These are phyloP conservation scores for Tetranychus truncatus DNA, from an alignment of 2,888 invertebrate genomes.

Conservation along the genomic window DNA sequence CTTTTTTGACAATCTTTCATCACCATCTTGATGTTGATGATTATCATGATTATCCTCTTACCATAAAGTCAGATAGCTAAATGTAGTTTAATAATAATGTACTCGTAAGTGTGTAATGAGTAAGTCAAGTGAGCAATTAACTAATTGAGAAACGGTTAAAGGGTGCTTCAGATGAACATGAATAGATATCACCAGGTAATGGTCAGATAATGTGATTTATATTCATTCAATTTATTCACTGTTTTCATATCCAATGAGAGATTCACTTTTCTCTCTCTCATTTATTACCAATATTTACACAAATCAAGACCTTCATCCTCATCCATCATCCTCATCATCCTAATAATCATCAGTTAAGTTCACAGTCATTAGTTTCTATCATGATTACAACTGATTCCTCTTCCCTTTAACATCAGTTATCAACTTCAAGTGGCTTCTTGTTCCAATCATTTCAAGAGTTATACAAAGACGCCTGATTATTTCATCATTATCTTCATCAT, in stretches of 20 bases:
- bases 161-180: not conserved
- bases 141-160: not conserved
- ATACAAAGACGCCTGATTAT: not conserved
- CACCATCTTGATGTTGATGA: not conserved
- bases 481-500: not conserved
- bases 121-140: not conserved
- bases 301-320: too few relatives aligned
- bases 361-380: too few relatives aligned
- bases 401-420: not conserved
- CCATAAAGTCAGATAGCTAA: not conserved
- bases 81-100: not conserved
- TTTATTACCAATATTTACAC: too few relatives aligned
- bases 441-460: not conserved
- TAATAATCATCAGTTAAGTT: too few relatives aligned
- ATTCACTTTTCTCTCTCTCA: too few relatives aligned
- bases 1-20: not conserved
- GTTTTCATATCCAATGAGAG: too few relatives aligned
- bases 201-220: not conserved
- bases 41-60: not conserved
- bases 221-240: too few relatives aligned
- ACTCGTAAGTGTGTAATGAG: not conserved
- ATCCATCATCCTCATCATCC: too few relatives aligned
- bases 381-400: too few relatives aligned
- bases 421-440: not conserved
- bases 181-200: not conserved